These are phyloP conservation scores for Argopecten irradians DNA, from an alignment of 1,140 invertebrate genomes.

Conservation along the genomic window DNA sequence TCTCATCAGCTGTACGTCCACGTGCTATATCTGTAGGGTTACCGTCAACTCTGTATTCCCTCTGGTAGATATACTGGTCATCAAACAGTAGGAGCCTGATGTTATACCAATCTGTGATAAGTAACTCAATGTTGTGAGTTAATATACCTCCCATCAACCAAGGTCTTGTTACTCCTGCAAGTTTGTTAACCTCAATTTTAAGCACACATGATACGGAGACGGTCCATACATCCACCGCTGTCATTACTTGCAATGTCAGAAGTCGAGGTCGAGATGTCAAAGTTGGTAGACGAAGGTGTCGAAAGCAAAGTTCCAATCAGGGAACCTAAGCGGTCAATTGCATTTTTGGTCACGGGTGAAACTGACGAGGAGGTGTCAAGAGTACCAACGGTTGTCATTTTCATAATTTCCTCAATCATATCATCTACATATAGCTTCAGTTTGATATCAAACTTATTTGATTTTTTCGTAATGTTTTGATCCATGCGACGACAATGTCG, in stretches of 20 bases:
- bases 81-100: not conserved
- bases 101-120: not conserved
- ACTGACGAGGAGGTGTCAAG: not conserved
- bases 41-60: too few species aligned
- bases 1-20: not conserved
- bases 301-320: not conserved
- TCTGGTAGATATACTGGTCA: too few species aligned
- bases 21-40: too few species aligned
- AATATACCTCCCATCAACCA: not conserved
- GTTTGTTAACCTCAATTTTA: not conserved
- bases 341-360: not conserved
- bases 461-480: not conserved
- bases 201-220: not conserved
- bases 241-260: too few species aligned
- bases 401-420: not conserved
- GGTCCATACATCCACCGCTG: not conserved
- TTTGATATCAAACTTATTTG: not conserved
- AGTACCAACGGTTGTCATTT: not conserved
- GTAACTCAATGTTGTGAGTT: not conserved
- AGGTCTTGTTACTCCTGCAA: not conserved
- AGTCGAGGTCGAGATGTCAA: not conserved
- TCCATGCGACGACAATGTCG: not conserved
- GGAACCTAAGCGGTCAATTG: not conserved
- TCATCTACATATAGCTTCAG: too few species aligned
- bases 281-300: not conserved